Percentiles rank a stretch among this genome's conserved stretches.
Conservation (phyloP, 1,140 invertebrate species). For the Drosophila parvula region DNA sequence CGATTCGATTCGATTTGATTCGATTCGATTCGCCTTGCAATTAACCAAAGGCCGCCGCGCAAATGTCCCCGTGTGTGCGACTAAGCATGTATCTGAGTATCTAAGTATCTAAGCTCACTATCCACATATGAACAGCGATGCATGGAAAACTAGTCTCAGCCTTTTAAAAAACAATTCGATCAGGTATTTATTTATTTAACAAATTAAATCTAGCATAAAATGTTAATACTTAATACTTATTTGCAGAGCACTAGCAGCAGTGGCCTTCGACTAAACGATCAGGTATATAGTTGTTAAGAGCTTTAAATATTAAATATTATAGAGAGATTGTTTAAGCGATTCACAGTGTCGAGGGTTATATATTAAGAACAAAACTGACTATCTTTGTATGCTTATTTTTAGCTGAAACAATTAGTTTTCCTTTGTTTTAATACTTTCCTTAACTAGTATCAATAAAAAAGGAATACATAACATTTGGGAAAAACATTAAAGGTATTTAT, state of each 20-base stretch:
- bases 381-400: neutral
- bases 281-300: no score
- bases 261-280: no score
- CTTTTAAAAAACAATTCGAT: no score
- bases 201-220: no score
- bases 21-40: slow-evolving; percentile 49
- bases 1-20: slow-evolving; percentile 19
- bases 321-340: neutral
- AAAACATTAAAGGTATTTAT: no score
- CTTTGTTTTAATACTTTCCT: no score
- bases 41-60: slow-evolving; percentile 42
- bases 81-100: slow-evolving; percentile 1
- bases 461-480: no score
- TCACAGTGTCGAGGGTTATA: neutral
- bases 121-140: slow-evolving; percentile 5
- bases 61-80: slow-evolving; percentile 13
- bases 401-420: no score
- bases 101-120: slow-evolving; percentile 3
- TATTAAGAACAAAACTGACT: neutral
- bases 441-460: no score
- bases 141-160: neutral
- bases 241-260: no score
- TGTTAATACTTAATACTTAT: no score
- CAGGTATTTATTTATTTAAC: no score
- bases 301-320: neutral